These are phyloP conservation scores for Drosophila anceps DNA, from an alignment of 2,888 invertebrate genomes.

Conservation along the genomic window DNA sequence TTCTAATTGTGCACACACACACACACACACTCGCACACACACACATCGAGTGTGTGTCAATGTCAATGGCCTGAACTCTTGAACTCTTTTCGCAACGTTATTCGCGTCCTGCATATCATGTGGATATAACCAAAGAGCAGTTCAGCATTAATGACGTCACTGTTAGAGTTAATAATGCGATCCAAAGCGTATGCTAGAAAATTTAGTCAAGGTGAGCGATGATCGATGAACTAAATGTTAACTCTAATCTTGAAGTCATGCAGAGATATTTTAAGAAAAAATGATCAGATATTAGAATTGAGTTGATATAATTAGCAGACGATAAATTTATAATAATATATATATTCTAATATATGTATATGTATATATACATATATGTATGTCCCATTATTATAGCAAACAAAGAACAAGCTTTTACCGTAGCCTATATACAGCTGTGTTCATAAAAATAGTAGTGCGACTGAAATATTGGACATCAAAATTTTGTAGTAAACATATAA, in stretches of 20 bases:
- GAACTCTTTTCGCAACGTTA: conserved; percentile 36
- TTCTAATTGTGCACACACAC: conserved; percentile 56
- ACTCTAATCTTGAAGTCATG: background rate
- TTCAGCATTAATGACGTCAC: conserved; percentile 79
- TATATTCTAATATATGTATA: background rate
- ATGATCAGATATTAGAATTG: background rate
- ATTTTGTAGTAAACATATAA: too few species aligned
- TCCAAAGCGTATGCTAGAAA: conserved; percentile 85
- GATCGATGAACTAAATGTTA: background rate
- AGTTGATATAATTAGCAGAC: too few species aligned
- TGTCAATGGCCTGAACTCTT: conserved; percentile 70
- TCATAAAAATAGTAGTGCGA: too few species aligned
- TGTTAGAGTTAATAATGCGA: conserved; percentile 84
- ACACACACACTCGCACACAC: conserved; percentile 3
- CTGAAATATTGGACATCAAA: too few species aligned
- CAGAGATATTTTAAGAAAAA: too few species aligned
- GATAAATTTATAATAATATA: background rate
- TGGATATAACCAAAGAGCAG: conserved; percentile 27
- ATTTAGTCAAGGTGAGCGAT: conserved; percentile 82
- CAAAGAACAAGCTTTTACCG: too few species aligned
- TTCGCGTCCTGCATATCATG: conserved; percentile 17
- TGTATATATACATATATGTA: too few species aligned
- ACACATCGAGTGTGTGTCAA: conserved; percentile 58
- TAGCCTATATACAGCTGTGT: too few species aligned
- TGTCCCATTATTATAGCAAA: too few species aligned